phyloP scores from a whole-genome alignment of 2,797 vertebrate species.

The Typhlichthys subterraneus region DNA sequence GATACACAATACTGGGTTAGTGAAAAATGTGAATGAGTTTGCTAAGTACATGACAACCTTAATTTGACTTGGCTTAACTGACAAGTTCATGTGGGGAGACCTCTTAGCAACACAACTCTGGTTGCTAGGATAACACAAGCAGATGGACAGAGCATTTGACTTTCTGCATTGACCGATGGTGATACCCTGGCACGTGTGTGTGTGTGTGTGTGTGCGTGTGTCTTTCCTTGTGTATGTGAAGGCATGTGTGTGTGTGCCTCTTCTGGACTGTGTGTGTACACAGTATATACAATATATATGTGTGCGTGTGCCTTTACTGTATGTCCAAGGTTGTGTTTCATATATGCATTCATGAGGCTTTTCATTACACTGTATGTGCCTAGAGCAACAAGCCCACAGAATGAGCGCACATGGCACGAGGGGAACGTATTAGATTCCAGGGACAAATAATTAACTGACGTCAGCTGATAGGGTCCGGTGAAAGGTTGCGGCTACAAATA shows the following conservation, averaged over 20 bases:
- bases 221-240: background rate
- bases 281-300: constrained; percentile 14
- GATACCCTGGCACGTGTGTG: constrained; percentile 50
- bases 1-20: constrained; percentile 17
- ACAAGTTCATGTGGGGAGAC: constrained; percentile 85
- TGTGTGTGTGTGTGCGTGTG: constrained; percentile 23
- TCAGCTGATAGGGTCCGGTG: constrained; percentile 76
- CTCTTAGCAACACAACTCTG: constrained; percentile 82
- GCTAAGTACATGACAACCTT: constrained; percentile 20
- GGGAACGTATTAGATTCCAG: constrained; percentile 85
- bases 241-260: background rate
- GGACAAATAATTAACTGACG: constrained; percentile 88
- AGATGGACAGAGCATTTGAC: constrained; percentile 80
- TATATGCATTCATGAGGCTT: constrained; percentile 47
- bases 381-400: constrained; percentile 54
- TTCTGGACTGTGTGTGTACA: constrained; percentile 13
- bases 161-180: constrained; percentile 75
- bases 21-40: constrained; percentile 11
- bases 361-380: constrained; percentile 63
- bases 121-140: constrained; percentile 89
- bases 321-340: background rate
- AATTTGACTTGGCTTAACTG: constrained; percentile 72
- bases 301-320: constrained; percentile 16
- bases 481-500: constrained; percentile 83
- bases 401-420: constrained; percentile 79